Conservation (phyloP, 2,888 invertebrate species). For the Microplitis deprimator region DNA sequence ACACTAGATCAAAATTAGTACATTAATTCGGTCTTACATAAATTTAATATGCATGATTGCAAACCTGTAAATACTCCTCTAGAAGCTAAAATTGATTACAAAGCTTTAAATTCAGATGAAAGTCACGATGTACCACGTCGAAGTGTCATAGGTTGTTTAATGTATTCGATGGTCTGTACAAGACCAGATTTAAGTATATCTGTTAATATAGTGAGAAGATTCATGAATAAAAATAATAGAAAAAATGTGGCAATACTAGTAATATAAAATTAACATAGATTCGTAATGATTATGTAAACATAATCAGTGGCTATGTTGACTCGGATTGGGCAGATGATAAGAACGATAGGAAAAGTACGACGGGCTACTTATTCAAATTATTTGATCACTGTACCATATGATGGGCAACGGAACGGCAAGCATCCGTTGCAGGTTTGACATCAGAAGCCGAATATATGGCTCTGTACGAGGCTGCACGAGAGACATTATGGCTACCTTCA, state of each 20-base stretch:
- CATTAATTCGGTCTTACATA: conserved; percentile 42
- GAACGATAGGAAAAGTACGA: conserved; percentile 17
- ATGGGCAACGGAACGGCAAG: conserved; percentile 22
- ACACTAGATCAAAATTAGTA: conserved; percentile 50
- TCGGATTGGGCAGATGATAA: conserved; percentile 24
- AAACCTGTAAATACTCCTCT: conserved; percentile 47
- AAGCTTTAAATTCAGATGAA: conserved; percentile 33
- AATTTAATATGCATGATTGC: conserved; percentile 51
- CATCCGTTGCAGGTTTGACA: conserved; percentile 16
- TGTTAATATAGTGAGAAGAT: conserved; percentile 28
- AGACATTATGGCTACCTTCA: conserved; percentile 16
- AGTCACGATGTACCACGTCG: conserved; percentile 35
- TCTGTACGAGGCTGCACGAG: conserved; percentile 19
- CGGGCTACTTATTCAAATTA: conserved; percentile 21
- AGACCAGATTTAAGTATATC: conserved; percentile 35
- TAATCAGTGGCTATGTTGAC: conserved; percentile 28
- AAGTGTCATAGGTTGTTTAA: conserved; percentile 45
- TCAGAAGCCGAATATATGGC: conserved; percentile 32
- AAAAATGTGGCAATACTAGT: background rate
- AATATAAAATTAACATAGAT: background rate
- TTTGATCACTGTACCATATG: conserved; percentile 18
- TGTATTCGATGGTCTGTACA: conserved; percentile 45
- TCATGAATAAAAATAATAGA: conserved; percentile 10
- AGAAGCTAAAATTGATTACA: conserved; percentile 38
- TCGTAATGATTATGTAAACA: background rate